Conservation (phyloP, 2,797 vertebrate species). For the Kryptolebias ocellatus region DNA sequence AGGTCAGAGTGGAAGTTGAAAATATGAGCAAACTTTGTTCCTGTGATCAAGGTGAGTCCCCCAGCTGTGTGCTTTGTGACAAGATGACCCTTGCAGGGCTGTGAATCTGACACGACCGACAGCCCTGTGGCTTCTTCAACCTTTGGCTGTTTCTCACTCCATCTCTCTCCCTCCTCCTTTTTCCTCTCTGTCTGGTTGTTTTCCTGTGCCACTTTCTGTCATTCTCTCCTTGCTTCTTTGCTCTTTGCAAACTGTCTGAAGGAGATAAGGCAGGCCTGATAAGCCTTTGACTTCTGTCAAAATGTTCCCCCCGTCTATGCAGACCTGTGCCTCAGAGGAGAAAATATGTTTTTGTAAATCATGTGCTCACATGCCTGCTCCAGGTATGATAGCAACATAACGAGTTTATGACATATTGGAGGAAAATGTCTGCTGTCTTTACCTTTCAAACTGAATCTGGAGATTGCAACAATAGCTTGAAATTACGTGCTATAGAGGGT, state of each 20-base stretch:
- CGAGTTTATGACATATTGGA: slow-evolving; percentile 68
- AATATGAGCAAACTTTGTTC: slow-evolving; percentile 48
- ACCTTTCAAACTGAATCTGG: slow-evolving; percentile 50
- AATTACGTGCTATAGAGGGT: neutral
- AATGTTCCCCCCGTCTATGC: slow-evolving; percentile 60
- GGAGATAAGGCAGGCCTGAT: slow-evolving; percentile 80
- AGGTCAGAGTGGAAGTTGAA: slow-evolving; percentile 42
- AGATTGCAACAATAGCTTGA: slow-evolving; percentile 25
- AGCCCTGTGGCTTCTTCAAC: slow-evolving; percentile 74
- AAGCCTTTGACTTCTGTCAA: slow-evolving; percentile 73
- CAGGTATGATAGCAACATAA: slow-evolving; percentile 73
- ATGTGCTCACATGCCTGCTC: slow-evolving; percentile 65
- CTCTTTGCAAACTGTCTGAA: slow-evolving; percentile 78
- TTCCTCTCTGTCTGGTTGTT: slow-evolving; percentile 17
- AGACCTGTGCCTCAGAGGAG: slow-evolving; percentile 71
- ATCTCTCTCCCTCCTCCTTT: slow-evolving; percentile 18
- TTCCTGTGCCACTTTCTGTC: slow-evolving; percentile 26
- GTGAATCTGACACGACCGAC: slow-evolving; percentile 67
- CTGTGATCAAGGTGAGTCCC: slow-evolving; percentile 67
- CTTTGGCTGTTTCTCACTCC: slow-evolving; percentile 63
- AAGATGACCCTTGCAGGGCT: slow-evolving; percentile 61
- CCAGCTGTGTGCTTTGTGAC: slow-evolving; percentile 70
- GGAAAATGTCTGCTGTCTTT: slow-evolving; percentile 61
- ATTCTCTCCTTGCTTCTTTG: slow-evolving; percentile 49
- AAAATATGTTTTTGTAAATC: slow-evolving; percentile 77